Evolutionary conservation across 2,888 invertebrate genomes (phyloP).

Genomic region (Stenurella melanura): DNA sequence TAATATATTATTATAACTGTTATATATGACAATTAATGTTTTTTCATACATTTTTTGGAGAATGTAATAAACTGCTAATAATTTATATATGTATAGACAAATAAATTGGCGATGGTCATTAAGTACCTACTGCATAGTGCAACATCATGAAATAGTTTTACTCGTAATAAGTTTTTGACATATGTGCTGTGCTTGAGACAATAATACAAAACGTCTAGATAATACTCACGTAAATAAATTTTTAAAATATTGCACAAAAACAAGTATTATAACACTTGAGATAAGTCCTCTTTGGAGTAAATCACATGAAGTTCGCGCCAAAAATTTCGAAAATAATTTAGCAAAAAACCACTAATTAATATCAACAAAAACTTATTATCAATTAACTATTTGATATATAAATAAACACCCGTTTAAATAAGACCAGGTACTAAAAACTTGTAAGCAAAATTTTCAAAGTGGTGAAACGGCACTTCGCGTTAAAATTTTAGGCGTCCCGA

Average conservation of each 20-base stretch:
- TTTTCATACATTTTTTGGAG: neutral
- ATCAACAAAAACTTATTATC: slow-evolving; percentile 11
- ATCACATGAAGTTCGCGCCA: slow-evolving; percentile 53
- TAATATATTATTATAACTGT: neutral
- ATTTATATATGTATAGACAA: neutral
- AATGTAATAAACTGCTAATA: too few species aligned
- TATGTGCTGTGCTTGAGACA: neutral
- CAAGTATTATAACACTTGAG: slow-evolving; percentile 53
- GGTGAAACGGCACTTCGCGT: slow-evolving; percentile 56
- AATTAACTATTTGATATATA: slow-evolving; percentile 16
- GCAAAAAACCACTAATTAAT: slow-evolving; percentile 34
- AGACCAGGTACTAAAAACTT: slow-evolving; percentile 34
- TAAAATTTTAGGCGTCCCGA: slow-evolving; percentile 64
- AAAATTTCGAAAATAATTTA: slow-evolving; percentile 46
- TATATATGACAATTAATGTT: neutral
- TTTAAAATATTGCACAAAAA: slow-evolving; percentile 59
- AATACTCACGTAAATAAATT: slow-evolving; percentile 52
- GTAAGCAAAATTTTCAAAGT: slow-evolving; percentile 40
- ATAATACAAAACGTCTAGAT: neutral
- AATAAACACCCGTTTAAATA: slow-evolving; percentile 19
- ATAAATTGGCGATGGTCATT: neutral
- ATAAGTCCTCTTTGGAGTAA: slow-evolving; percentile 31
- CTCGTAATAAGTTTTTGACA: neutral
- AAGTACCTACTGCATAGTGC: neutral
- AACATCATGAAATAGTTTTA: neutral